phyloP scores from a whole-genome alignment of 2,797 vertebrate species.

The Sebastes itinus region DNA sequence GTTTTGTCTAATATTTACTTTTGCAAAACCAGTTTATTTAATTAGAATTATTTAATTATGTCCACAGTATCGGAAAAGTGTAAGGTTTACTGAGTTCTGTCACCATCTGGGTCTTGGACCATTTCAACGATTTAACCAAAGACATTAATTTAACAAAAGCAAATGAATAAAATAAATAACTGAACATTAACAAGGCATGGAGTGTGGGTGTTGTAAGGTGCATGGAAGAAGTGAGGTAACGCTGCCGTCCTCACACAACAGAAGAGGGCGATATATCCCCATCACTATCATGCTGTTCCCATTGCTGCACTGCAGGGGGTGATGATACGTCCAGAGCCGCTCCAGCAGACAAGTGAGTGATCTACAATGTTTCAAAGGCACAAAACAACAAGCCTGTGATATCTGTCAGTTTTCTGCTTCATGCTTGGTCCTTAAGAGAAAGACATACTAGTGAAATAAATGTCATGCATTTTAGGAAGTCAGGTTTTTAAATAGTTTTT shows the following conservation, averaged over 20 bases:
- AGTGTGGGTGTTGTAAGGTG: not conserved
- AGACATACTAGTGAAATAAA: not conserved
- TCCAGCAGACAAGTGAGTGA: not conserved
- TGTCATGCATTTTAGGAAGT: not conserved
- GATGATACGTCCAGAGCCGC: not conserved
- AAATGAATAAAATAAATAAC: no score
- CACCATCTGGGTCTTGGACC: not conserved
- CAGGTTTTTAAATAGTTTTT: not conserved
- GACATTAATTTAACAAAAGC: no score
- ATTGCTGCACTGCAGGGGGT: not conserved
- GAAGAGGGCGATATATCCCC: not conserved
- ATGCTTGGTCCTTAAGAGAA: not conserved
- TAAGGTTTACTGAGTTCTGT: not conserved
- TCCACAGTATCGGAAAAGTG: no score
- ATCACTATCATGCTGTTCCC: not conserved
- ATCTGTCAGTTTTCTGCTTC: not conserved
- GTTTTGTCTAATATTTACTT: not conserved
- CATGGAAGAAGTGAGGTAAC: fast-evolving
- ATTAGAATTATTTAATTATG: no score
- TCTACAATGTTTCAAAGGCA: not conserved
- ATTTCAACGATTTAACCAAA: not conserved
- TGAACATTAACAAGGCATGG: no score
- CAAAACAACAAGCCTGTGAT: not conserved
- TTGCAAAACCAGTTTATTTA: not conserved
- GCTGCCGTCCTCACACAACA: not conserved